These are phyloP conservation scores for Lagodon rhomboides DNA, from an alignment of 2,797 vertebrate genomes.

Conservation along the genomic window DNA sequence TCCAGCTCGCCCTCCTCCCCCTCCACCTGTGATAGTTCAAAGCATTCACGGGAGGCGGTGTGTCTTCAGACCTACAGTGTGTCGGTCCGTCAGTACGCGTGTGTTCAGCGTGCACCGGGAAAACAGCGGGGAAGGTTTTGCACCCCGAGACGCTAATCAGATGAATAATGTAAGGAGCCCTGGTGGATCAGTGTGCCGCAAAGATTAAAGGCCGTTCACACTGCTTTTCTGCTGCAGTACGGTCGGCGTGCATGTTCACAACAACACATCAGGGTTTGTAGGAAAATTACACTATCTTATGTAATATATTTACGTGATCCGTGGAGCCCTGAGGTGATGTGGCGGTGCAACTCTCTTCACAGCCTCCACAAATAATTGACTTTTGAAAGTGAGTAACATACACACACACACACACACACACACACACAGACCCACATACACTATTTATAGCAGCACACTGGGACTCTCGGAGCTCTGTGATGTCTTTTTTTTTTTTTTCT, in stretches of 20 bases:
- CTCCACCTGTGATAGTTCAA: constrained; percentile 7
- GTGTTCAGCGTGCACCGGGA: constrained; percentile 1
- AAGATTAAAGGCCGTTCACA: constrained; percentile 31
- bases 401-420: constrained; percentile 4
- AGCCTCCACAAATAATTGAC: constrained; percentile 68
- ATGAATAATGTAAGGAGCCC: constrained; percentile 63
- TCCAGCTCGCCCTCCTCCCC: constrained; percentile 2
- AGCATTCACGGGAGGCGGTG: constrained; percentile 8
- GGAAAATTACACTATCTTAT: constrained; percentile 29
- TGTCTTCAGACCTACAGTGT: neutral
- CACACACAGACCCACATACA: constrained; percentile 20
- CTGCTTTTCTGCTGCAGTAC: constrained; percentile 5
- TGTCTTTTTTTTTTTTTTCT: constrained; percentile 21
- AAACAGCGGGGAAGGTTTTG: constrained; percentile 30
- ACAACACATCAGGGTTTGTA: constrained; percentile 14
- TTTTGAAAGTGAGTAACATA: constrained; percentile 44
- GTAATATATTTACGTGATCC: constrained; percentile 29
- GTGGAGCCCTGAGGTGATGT: constrained; percentile 32
- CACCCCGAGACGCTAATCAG: constrained; percentile 45
- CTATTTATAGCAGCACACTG: constrained; percentile 56
- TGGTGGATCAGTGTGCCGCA: constrained; percentile 24
- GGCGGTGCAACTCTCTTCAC: constrained; percentile 39
- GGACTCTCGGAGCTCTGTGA: constrained; percentile 27
- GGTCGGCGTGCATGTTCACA: constrained; percentile 1
- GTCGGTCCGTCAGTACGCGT: neutral